These are phyloP conservation scores for Smittia aterrima DNA, from an alignment of 2,888 invertebrate genomes.

Conservation along the genomic window DNA sequence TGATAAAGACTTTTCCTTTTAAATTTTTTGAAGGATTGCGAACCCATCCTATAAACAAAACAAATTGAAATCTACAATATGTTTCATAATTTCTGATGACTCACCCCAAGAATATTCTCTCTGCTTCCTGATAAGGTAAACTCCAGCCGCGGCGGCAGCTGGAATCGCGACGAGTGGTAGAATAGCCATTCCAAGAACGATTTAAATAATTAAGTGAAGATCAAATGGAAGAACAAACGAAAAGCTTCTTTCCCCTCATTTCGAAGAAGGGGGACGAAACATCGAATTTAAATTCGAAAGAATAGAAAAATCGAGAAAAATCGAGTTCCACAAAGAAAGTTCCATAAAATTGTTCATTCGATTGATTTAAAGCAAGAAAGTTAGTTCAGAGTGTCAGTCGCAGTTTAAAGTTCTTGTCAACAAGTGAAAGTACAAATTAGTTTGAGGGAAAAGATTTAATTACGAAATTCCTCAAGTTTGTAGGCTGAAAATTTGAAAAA, in stretches of 20 bases:
- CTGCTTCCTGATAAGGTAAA: conserved; percentile 56
- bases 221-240: background rate
- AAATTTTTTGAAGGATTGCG: conserved; percentile 42
- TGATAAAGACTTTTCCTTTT: conserved; percentile 45
- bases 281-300: background rate
- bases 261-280: too few species aligned
- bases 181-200: background rate
- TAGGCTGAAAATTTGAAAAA: conserved; percentile 16
- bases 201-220: too few species aligned
- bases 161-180: conserved; percentile 31
- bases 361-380: background rate
- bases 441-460: background rate
- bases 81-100: background rate
- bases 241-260: too few species aligned
- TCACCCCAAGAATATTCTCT: conserved; percentile 59
- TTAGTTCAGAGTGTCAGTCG: background rate
- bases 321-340: background rate
- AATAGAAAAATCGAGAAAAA: background rate
- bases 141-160: conserved; percentile 40
- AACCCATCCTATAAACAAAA: conserved; percentile 43
- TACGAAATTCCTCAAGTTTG: conserved; percentile 5
- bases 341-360: conserved; percentile 10
- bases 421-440: background rate
- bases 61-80: background rate
- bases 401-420: too few species aligned